phyloP scores from a whole-genome alignment of 2,113 vertebrate genomes.

The Myrmecophaga tridactyla region DNA sequence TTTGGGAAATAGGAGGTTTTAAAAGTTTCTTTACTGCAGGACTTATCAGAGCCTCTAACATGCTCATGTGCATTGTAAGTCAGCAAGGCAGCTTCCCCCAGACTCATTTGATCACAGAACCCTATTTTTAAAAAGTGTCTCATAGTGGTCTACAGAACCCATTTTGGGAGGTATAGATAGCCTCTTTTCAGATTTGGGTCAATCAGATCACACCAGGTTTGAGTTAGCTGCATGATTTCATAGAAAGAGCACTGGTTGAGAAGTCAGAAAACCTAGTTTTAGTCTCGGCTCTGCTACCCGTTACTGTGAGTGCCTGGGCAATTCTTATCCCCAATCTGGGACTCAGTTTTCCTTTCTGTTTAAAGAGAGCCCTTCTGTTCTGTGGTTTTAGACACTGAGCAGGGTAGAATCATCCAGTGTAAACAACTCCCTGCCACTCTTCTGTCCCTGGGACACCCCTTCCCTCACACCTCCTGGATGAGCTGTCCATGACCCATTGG shows the following conservation, averaged over 20 bases:
- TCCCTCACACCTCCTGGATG: neutral
- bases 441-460: neutral
- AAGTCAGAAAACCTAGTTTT: slow-evolving; percentile 1
- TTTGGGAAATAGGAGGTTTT: neutral
- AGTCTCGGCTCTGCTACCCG: neutral
- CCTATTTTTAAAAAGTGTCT: neutral
- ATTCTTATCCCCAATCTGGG: neutral
- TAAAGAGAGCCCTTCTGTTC: neutral
- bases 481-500: neutral
- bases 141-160: neutral
- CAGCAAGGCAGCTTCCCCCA: neutral
- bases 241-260: neutral
- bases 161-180: neutral
- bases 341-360: neutral
- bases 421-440: neutral
- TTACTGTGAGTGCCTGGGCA: neutral
- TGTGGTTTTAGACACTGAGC: neutral
- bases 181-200: neutral
- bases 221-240: neutral
- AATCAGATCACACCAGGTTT: neutral
- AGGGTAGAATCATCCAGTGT: no score
- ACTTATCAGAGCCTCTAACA: neutral
- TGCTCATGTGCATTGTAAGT: neutral
- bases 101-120: neutral
- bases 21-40: neutral